These are phyloP conservation scores for Eleginops maclovinus DNA, from an alignment of 2,113 vertebrate genomes.

Conservation along the genomic window DNA sequence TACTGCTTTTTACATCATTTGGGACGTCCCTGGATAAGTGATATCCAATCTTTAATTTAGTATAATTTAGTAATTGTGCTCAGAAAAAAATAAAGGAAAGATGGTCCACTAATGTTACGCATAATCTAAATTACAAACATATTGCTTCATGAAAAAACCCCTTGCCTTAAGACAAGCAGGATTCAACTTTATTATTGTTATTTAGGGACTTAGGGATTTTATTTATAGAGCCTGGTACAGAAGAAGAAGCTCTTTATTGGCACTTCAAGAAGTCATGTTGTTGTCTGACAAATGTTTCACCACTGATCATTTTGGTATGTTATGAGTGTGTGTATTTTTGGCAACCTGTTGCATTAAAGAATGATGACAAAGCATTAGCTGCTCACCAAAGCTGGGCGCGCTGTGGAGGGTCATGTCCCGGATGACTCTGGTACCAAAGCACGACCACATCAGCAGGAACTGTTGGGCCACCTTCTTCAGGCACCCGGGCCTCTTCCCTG, in stretches of 20 bases:
- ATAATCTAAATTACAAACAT: neutral
- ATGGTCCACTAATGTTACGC: neutral
- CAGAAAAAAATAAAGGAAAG: neutral
- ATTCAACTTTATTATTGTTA: neutral
- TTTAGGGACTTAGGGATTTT: neutral
- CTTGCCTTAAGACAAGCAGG: neutral
- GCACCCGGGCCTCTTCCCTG: slow-evolving; percentile 93
- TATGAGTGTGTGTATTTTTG: neutral
- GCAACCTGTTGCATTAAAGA: neutral
- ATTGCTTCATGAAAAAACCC: neutral
- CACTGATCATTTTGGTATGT: neutral
- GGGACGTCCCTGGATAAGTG: neutral
- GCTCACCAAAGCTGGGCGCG: slow-evolving; percentile 97
- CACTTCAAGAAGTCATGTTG: neutral
- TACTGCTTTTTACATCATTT: neutral
- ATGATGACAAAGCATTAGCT: slow-evolving; percentile 21
- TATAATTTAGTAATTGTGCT: neutral
- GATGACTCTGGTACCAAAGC: slow-evolving; percentile 98
- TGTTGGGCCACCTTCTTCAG: slow-evolving; percentile 98
- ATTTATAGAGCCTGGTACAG: neutral
- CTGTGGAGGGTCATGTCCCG: slow-evolving; percentile 99
- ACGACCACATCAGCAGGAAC: slow-evolving; percentile 99
- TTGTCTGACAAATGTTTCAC: slow-evolving; percentile 5
- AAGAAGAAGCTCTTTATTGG: neutral
- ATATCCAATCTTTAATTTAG: neutral